Evolutionary conservation across 2,888 invertebrate genomes (phyloP).

Genomic region (Rhimphoctona megacephalus): DNA sequence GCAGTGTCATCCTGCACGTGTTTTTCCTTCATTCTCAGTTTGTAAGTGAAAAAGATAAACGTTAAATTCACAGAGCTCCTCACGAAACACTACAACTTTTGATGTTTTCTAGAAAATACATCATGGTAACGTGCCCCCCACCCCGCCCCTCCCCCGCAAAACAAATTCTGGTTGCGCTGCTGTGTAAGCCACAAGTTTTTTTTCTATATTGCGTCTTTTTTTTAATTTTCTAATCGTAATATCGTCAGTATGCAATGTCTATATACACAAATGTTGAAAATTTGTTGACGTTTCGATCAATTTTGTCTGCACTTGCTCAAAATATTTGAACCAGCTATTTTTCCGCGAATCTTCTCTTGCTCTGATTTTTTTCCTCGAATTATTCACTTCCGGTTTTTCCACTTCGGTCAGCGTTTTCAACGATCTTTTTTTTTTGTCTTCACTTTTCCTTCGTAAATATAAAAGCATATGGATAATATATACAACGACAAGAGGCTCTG

Average conservation of each 20-base stretch:
- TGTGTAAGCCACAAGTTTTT: background rate
- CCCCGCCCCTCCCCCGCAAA: background rate
- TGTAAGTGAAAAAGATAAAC: background rate
- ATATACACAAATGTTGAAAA: background rate
- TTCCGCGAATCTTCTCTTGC: background rate
- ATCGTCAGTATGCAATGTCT: background rate
- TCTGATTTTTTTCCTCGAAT: background rate
- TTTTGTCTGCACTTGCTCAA: background rate
- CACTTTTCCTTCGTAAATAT: conserved; percentile 17
- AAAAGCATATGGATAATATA: conserved; percentile 41
- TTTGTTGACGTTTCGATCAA: background rate
- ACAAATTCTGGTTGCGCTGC: background rate
- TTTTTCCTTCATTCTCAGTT: background rate
- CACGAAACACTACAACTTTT: background rate
- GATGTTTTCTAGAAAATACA: background rate
- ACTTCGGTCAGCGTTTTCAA: conserved; percentile 13
- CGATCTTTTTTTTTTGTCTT: conserved; percentile 1
- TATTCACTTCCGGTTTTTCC: background rate
- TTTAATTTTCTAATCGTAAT: background rate
- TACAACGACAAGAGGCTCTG: conserved; percentile 31
- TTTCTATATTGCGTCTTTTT: background rate
- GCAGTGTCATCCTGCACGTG: background rate
- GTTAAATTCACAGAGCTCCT: background rate
- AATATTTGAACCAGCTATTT: background rate
- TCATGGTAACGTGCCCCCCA: background rate